phyloP scores from a whole-genome alignment of 2,113 vertebrate genomes.

The Aptenodytes forsteri region DNA sequence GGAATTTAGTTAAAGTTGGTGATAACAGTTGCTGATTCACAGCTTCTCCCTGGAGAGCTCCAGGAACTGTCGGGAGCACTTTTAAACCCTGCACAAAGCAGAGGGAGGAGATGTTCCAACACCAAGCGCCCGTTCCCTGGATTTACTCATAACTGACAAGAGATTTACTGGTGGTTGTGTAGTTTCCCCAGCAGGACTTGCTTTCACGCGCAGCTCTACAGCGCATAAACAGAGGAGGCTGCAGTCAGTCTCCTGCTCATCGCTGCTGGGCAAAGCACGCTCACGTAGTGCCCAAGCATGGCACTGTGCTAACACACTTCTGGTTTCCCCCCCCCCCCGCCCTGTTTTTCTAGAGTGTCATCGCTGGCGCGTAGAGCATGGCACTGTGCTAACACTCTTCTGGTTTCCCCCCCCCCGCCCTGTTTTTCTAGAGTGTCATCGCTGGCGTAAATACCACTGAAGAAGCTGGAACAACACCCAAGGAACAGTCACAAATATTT shows the following conservation, averaged over 20 bases:
- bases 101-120: not conserved
- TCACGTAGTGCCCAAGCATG: rapidly evolving
- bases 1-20: not conserved
- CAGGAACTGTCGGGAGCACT: not conserved
- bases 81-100: not conserved
- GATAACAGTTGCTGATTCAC: not conserved
- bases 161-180: not conserved
- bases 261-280: not conserved
- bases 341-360: conserved; percentile 64
- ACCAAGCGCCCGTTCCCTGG: not conserved
- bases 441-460: conserved; percentile 83
- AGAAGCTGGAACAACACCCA: not conserved
- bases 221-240: not conserved
- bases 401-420: not conserved
- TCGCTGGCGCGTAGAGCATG: conserved; percentile 76
- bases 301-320: not conserved
- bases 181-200: not conserved
- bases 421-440: conserved; percentile 69
- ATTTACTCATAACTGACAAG: not conserved
- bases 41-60: not conserved
- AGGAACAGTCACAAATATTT: not conserved
- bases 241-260: not conserved
- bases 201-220: rapidly evolving
- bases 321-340: not conserved
- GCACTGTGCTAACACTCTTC: not conserved